phyloP scores from a whole-genome alignment of 2,113 vertebrate species.

The Ophiodon elongatus region DNA sequence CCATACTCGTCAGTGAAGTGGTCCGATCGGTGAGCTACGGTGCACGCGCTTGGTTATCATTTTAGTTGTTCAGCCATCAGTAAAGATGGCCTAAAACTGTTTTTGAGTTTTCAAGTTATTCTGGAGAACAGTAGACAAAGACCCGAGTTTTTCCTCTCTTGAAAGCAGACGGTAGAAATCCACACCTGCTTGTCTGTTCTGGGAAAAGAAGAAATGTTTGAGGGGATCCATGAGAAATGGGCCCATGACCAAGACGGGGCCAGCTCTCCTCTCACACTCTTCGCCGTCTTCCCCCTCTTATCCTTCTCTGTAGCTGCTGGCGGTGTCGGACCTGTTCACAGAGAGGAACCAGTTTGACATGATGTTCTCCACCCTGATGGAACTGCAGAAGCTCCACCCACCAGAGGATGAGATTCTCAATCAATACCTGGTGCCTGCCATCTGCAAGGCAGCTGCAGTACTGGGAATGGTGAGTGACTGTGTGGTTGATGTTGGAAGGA shows the following conservation, averaged over 20 bases:
- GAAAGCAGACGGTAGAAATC: background rate
- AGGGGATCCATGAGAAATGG: background rate
- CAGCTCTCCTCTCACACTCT: background rate
- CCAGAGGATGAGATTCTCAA: conserved; percentile 96
- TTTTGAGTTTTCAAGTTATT: background rate
- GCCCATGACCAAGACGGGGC: background rate
- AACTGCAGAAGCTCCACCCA: conserved; percentile 93
- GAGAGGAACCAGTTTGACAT: conserved; percentile 98
- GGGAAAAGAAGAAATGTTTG: background rate
- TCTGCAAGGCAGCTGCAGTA: conserved; percentile 97
- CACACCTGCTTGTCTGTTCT: background rate
- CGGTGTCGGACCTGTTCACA: conserved; percentile 97
- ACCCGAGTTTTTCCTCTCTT: background rate
- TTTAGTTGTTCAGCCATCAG: background rate
- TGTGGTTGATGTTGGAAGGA: background rate
- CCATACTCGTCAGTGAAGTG: conserved; percentile 94
- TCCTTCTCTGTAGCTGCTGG: conserved; percentile 87
- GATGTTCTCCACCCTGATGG: conserved; percentile 95
- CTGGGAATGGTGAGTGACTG: conserved; percentile 93
- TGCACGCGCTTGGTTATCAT: background rate
- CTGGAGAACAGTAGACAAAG: background rate
- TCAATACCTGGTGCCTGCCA: conserved; percentile 96
- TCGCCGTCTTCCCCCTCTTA: background rate
- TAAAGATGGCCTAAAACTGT: background rate
- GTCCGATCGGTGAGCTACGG: conserved; percentile 92